Conservation (phyloP, 1,140 invertebrate genomes). For the Ips nitidus region DNA sequence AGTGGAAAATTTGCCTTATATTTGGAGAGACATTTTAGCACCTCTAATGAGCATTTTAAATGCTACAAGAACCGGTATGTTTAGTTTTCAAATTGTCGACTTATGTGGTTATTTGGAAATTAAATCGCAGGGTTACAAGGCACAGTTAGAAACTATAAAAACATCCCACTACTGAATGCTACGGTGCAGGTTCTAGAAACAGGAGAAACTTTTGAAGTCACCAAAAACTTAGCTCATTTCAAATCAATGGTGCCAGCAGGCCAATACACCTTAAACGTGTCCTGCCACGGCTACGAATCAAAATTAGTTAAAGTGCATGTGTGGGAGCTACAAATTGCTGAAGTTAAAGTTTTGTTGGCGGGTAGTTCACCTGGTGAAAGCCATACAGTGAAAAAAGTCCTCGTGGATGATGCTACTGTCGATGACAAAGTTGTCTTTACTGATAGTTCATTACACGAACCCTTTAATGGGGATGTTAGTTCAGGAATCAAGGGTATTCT, state of each 20-base stretch:
- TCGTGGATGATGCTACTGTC: not conserved
- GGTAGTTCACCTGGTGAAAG: not conserved
- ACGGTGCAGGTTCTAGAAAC: slow-evolving; percentile 64
- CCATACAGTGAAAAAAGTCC: slow-evolving; percentile 1
- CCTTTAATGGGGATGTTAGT: slow-evolving; percentile 28
- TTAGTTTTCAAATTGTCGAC: not conserved
- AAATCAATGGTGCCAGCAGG: slow-evolving; percentile 68
- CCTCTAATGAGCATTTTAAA: slow-evolving; percentile 67
- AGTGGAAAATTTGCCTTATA: slow-evolving; percentile 62
- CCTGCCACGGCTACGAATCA: slow-evolving; percentile 60
- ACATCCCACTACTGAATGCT: slow-evolving; percentile 70
- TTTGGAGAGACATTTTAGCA: slow-evolving; percentile 75
- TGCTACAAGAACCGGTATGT: slow-evolving; percentile 58
- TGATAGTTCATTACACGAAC: slow-evolving; percentile 26
- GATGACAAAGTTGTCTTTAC: slow-evolving; percentile 15
- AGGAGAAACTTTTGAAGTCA: slow-evolving; percentile 61
- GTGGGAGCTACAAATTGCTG: slow-evolving; percentile 20
- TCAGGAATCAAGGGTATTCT: slow-evolving; percentile 36
- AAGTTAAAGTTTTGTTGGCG: slow-evolving; percentile 20
- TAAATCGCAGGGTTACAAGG: slow-evolving; percentile 69
- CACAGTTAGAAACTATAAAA: slow-evolving; percentile 62
- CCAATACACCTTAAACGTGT: slow-evolving; percentile 61
- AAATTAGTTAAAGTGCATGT: slow-evolving; percentile 53
- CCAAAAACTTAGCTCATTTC: slow-evolving; percentile 68
- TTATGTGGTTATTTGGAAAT: not conserved